Percentiles rank a stretch among this genome's conserved stretches.
Evolutionary conservation across 2,888 invertebrate genomes (phyloP).

Genomic region (Zele albiditarsus): DNA sequence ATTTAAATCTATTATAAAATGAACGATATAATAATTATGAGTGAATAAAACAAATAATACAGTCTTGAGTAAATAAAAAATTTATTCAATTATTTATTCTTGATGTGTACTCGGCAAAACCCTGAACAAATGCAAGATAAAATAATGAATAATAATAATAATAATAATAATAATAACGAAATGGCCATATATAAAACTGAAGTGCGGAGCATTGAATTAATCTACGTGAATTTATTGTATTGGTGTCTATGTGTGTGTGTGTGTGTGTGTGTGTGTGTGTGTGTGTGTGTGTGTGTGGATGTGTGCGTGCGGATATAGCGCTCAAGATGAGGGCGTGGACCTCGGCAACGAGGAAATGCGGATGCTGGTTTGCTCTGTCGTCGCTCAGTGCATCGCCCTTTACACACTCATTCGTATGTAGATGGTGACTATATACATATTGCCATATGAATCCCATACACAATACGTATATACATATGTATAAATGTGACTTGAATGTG

Average conservation of each 20-base stretch:
- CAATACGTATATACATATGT: slow-evolving; percentile 27
- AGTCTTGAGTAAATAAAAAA: too few relatives aligned
- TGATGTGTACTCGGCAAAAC: too few relatives aligned
- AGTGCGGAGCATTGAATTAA: slow-evolving; percentile 2
- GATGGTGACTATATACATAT: slow-evolving; percentile 26
- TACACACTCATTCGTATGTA: slow-evolving; percentile 35
- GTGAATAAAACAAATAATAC: too few relatives aligned
- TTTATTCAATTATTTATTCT: too few relatives aligned
- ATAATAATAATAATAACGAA: neutral
- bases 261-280: neutral
- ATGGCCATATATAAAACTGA: neutral
- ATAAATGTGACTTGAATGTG: slow-evolving; percentile 26
- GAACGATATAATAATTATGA: neutral
- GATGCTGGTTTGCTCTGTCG: slow-evolving; percentile 50
- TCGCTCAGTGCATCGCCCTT: slow-evolving; percentile 54
- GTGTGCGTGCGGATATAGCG: slow-evolving; percentile 43
- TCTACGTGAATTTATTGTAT: slow-evolving; percentile 2
- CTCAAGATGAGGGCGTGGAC: slow-evolving; percentile 53
- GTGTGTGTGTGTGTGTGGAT: too few relatives aligned
- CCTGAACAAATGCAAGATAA: neutral
- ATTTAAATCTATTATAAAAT: too few relatives aligned
- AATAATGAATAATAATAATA: neutral
- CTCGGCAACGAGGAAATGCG: slow-evolving; percentile 52
- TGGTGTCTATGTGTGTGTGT: neutral
- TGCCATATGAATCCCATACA: slow-evolving; percentile 19